These are phyloP conservation scores for Plebejus anna DNA, from an alignment of 2,888 invertebrate genomes.

Conservation along the genomic window DNA sequence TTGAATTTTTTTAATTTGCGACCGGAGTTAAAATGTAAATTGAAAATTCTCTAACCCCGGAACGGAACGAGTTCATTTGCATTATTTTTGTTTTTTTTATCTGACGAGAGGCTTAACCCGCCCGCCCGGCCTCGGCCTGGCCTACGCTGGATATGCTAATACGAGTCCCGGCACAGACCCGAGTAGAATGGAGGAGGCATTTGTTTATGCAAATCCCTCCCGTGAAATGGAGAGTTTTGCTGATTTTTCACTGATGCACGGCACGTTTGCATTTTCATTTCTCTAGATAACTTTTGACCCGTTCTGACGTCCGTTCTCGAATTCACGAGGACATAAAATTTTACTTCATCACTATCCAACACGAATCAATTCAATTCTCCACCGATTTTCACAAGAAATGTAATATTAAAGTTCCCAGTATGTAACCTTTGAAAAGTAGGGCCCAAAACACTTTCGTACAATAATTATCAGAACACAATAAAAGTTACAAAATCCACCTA, in stretches of 20 bases:
- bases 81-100: conserved; percentile 30
- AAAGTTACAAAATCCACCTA: not conserved
- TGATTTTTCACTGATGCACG: conserved; percentile 46
- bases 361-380: conserved; percentile 6
- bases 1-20: conserved; percentile 20
- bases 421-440: not conserved
- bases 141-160: conserved; percentile 48
- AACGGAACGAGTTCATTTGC: conserved; percentile 29
- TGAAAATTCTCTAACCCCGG: conserved; percentile 29
- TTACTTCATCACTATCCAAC: conserved; percentile 30
- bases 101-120: conserved; percentile 36
- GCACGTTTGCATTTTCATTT: conserved; percentile 44
- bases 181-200: conserved; percentile 50
- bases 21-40: conserved; percentile 26
- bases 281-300: conserved; percentile 42
- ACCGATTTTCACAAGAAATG: not conserved
- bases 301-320: conserved; percentile 33
- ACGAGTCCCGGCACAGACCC: conserved; percentile 37
- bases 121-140: conserved; percentile 42
- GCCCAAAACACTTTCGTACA: not conserved
- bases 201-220: conserved; percentile 45
- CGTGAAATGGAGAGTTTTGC: conserved; percentile 50
- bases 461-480: not conserved
- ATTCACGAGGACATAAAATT: conserved; percentile 35
- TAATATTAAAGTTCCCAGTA: not conserved